Evolutionary conservation across 2,888 invertebrate species (phyloP).

Genomic region (Amphipoea oculea): DNA sequence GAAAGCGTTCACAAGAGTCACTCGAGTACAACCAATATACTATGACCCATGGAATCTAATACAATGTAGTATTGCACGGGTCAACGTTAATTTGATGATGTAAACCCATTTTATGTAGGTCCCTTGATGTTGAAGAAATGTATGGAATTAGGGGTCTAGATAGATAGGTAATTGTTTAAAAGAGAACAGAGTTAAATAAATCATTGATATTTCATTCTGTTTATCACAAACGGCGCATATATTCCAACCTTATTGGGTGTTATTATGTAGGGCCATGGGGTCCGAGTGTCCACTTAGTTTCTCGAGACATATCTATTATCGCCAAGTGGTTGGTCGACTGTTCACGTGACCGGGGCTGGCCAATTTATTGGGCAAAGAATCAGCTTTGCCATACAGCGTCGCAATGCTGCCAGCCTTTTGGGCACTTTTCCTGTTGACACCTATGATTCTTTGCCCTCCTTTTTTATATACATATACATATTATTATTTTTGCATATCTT

Average conservation of each 20-base stretch:
- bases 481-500: not conserved
- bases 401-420: not conserved
- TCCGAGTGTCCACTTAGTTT: not conserved
- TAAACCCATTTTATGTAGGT: slow-evolving; percentile 10
- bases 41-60: slow-evolving; percentile 56
- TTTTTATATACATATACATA: not conserved
- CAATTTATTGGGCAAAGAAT: not conserved
- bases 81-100: slow-evolving; percentile 33
- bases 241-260: not conserved
- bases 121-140: not conserved
- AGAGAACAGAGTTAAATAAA: not conserved
- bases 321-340: not conserved
- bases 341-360: not conserved
- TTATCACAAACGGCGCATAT: not conserved
- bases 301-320: too few species aligned
- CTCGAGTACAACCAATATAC: slow-evolving; percentile 57
- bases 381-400: not conserved
- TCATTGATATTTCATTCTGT: not conserved
- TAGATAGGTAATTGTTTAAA: not conserved
- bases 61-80: slow-evolving; percentile 9
- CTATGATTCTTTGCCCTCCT: not conserved
- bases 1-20: slow-evolving; percentile 82
- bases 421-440: not conserved
- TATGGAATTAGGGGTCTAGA: not conserved
- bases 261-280: not conserved